Evolutionary conservation across 2,888 invertebrate species (phyloP), one percentile per base, ranked within the genome.

Genomic region (Automeris io): DNA sequence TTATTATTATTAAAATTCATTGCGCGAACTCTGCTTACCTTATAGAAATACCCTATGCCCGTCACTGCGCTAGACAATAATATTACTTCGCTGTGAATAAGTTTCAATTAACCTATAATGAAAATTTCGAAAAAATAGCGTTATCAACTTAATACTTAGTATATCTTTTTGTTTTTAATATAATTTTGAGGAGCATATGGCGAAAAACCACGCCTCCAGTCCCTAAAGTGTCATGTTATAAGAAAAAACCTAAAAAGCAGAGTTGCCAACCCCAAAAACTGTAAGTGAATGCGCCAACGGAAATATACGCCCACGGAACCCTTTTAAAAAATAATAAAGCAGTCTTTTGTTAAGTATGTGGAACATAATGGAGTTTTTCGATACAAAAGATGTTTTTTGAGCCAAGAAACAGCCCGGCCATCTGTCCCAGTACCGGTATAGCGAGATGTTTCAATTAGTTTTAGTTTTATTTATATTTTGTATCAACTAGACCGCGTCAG

Each of bases 241-340:
- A 49, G 54, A 57, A 63, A 61, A 55, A 53, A 38, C 37, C 33
- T 38, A 46, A 54, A 54, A 53, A 52, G 46, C 43, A 50, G 52
- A 51, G 37, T 24, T 35, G 37, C 46, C 45, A 41, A 43, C 49
- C 51, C 50, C 56, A 47, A 57, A 53, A 54, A 49, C 40, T 37
- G 29, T 50, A 47, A 52, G 39, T 57, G 54, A 59, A 64, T 61
- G 42, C 45, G 48, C 37, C 39, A 46, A 42, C 54, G 54, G 54
- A 54, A 52, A 42, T 43, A 24, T 34, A 45, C 67, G 62, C 69
- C 67, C 51, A 59, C 64, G 49, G 66, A 62, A 61, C 66, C 69
- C 67, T 63, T 67, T 68, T 61, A 57, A 61, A 66, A 66, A 65
- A 64, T 62, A 64, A 65, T 64, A 69, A 67, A 67, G 57, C 51